Evolutionary conservation across 2,113 vertebrate species (phyloP).

Genomic region (Eonycteris spelaea): DNA sequence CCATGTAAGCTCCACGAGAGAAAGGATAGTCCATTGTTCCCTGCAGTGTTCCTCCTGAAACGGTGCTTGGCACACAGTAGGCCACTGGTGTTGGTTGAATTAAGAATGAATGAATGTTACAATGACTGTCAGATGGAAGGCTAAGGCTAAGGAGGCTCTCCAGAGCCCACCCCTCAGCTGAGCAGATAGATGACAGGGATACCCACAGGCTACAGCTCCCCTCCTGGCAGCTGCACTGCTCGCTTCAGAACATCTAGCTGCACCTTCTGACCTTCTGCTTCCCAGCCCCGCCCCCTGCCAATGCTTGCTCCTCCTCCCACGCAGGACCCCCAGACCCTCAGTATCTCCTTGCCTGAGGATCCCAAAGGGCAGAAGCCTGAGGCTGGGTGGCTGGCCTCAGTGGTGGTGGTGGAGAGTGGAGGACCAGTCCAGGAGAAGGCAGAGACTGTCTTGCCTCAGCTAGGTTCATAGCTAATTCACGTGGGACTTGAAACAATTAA

Average conservation of each 20-base stretch:
- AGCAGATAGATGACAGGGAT: background rate
- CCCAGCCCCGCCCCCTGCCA: background rate
- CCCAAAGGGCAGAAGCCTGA: background rate
- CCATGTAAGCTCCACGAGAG: background rate
- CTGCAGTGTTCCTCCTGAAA: background rate
- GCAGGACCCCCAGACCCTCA: background rate
- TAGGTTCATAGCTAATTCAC: conserved; percentile 72
- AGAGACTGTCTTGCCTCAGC: background rate
- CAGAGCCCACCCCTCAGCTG: background rate
- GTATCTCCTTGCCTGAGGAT: background rate
- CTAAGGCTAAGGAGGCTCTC: background rate
- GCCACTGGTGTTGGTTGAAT: background rate
- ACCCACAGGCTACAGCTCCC: background rate
- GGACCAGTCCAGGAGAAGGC: background rate
- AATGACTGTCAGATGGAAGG: background rate
- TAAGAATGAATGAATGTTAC: background rate
- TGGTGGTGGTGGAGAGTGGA: background rate
- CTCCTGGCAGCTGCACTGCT: background rate
- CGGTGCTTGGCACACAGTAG: background rate
- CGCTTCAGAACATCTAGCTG: background rate
- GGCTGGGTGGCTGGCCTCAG: background rate
- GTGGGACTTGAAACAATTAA: conserved; percentile 79
- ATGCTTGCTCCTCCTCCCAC: background rate
- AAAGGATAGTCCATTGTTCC: too few species aligned
- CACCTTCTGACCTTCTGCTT: background rate